These are phyloP conservation scores for Parelbella ahira DNA, from an alignment of 2,888 invertebrate genomes.

Conservation along the genomic window DNA sequence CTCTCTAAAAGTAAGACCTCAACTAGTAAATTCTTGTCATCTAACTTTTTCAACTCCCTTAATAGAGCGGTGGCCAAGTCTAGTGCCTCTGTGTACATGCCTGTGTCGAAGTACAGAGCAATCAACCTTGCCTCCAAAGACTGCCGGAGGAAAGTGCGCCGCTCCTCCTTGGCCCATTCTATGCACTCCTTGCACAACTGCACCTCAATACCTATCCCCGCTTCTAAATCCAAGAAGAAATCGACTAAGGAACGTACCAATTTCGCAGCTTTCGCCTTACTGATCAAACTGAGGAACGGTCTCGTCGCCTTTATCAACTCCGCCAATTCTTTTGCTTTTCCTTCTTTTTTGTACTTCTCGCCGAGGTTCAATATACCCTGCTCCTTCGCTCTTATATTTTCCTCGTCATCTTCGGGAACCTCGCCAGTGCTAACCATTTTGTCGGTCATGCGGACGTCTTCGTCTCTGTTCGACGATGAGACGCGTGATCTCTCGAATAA, in stretches of 20 bases:
- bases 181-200: slow-evolving; percentile 98
- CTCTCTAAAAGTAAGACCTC: slow-evolving; percentile 99
- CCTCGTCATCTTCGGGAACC: slow-evolving; percentile 91
- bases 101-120: slow-evolving; percentile 95
- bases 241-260: slow-evolving; percentile 98
- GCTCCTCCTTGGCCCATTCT: slow-evolving; percentile 99
- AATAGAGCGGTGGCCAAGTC: slow-evolving; percentile 92
- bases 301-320: slow-evolving; percentile 96
- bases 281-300: slow-evolving; percentile 96
- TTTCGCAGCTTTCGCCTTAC: slow-evolving; percentile 99
- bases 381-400: slow-evolving; percentile 94
- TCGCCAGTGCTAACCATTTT: slow-evolving; percentile 90
- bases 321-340: slow-evolving; percentile 94
- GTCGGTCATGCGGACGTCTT: slow-evolving; percentile 86
- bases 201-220: slow-evolving; percentile 96
- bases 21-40: slow-evolving; percentile 98
- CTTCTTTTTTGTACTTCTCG: slow-evolving; percentile 94
- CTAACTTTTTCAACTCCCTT: slow-evolving; percentile 98
- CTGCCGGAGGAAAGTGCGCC: slow-evolving; percentile 97
- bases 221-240: slow-evolving; percentile 97
- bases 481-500: slow-evolving; percentile 92
- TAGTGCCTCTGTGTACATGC: slow-evolving; percentile 92
- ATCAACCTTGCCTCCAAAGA: slow-evolving; percentile 96
- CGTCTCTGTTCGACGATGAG: slow-evolving; percentile 87
- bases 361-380: slow-evolving; percentile 96